Conservation (phyloP, 2,113 vertebrate species). For the Festucalex cinctus region DNA sequence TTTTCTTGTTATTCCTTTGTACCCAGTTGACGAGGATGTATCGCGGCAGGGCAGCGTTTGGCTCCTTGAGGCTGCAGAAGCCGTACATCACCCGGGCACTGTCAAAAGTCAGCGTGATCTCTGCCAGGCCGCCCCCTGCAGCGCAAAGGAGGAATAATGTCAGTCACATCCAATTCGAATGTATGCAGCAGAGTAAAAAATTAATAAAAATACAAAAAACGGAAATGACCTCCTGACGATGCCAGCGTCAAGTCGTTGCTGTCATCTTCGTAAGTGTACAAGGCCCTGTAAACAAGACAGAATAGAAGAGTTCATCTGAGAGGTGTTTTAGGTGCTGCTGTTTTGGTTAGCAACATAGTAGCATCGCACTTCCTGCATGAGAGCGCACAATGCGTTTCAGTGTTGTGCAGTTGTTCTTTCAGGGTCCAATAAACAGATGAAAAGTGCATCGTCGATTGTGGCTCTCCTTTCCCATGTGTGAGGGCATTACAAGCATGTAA, state of each 20-base stretch:
- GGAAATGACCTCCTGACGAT: slow-evolving; percentile 81
- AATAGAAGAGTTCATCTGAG: not conserved
- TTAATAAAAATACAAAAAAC: too few relatives aligned
- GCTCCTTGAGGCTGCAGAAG: slow-evolving; percentile 96
- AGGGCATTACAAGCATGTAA: too few relatives aligned
- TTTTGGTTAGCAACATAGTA: too few relatives aligned
- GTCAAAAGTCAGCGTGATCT: slow-evolving; percentile 88
- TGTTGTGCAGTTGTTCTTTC: too few relatives aligned
- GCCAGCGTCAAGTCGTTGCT: slow-evolving; percentile 87
- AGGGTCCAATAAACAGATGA: too few relatives aligned
- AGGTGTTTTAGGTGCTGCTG: too few relatives aligned
- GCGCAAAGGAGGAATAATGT: not conserved
- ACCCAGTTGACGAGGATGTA: slow-evolving; percentile 99
- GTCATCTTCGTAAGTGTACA: slow-evolving; percentile 92
- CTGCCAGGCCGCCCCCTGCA: slow-evolving; percentile 86
- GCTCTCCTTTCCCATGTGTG: too few relatives aligned
- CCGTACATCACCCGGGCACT: slow-evolving; percentile 94
- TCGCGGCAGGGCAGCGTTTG: slow-evolving; percentile 84
- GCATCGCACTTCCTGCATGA: too few relatives aligned
- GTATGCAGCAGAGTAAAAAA: not conserved
- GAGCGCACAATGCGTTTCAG: too few relatives aligned
- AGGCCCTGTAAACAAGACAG: slow-evolving; percentile 76
- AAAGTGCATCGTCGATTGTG: too few relatives aligned
- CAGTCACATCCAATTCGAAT: not conserved
- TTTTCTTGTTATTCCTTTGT: slow-evolving; percentile 25